Conservation (phyloP, 2,113 vertebrate genomes). For the Gopherus evgoodei region DNA sequence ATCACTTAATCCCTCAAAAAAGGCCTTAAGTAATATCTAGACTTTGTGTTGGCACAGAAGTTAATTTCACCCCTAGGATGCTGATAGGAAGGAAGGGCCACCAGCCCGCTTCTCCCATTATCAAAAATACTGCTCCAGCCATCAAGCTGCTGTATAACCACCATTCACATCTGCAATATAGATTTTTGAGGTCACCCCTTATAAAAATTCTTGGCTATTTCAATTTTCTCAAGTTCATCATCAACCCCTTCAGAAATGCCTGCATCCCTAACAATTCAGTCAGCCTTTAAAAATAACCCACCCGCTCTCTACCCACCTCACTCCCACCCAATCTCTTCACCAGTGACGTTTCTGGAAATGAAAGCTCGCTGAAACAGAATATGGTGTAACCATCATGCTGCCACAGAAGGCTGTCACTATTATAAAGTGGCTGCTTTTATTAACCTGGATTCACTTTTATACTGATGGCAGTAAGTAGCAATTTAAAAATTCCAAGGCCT, state of each 20-base stretch:
- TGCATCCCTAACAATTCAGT: conserved; percentile 48
- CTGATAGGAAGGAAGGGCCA: not conserved
- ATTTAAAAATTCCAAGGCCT: not conserved
- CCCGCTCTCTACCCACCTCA: conserved; percentile 36
- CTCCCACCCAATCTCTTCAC: conserved; percentile 28
- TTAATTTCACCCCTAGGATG: conserved; percentile 1
- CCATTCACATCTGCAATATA: not conserved
- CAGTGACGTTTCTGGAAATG: conserved; percentile 23
- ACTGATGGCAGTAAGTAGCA: not conserved
- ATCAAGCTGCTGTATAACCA: not conserved
- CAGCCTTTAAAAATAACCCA: conserved; percentile 22
- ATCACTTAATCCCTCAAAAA: not conserved
- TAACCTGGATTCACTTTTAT: conserved; percentile 36
- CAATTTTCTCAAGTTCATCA: conserved; percentile 42
- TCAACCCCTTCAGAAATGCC: conserved; percentile 62
- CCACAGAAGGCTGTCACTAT: conserved; percentile 9
- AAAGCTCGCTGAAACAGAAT: conserved; percentile 8
- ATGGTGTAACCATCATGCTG: conserved; percentile 6
- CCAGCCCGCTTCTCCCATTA: not conserved
- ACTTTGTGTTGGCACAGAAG: not conserved
- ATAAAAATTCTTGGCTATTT: conserved; percentile 57
- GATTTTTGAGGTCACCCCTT: conserved; percentile 32
- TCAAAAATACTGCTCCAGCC: not conserved
- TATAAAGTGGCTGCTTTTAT: conserved; percentile 22
- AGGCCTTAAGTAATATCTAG: not conserved